Percentiles rank a stretch among this genome's conserved stretches.
phyloP scores from a whole-genome alignment of 2,797 vertebrate genomes.

The Gambusia yucatana region DNA sequence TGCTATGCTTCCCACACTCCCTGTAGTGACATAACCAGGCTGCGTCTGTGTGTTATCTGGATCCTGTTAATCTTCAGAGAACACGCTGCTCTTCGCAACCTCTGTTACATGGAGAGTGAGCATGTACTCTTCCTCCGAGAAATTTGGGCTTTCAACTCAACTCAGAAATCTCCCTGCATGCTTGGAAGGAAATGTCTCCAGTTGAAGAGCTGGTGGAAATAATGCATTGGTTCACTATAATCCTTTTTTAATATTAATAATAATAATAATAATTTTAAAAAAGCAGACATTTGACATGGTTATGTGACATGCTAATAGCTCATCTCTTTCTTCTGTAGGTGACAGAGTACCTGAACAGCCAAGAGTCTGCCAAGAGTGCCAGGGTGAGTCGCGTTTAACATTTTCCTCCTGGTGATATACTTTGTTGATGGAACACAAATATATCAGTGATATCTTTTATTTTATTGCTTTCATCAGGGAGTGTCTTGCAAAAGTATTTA shows the following conservation, averaged over 20 bases:
- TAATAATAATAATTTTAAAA: neutral
- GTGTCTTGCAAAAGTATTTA: neutral
- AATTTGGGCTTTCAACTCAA: constrained; percentile 24
- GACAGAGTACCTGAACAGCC: constrained; percentile 92
- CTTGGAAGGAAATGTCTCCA: constrained; percentile 28
- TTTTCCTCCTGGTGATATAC: constrained; percentile 28
- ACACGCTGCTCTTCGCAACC: constrained; percentile 26
- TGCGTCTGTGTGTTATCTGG: constrained; percentile 19
- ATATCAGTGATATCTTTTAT: constrained; percentile 45
- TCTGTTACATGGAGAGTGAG: constrained; percentile 14
- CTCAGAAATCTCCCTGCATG: constrained; percentile 25
- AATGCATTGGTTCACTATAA: constrained; percentile 50
- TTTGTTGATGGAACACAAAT: constrained; percentile 46
- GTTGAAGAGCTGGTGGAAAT: constrained; percentile 41
- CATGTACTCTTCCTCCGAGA: constrained; percentile 14
- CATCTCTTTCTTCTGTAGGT: constrained; percentile 78
- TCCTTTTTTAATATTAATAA: constrained; percentile 16
- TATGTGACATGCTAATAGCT: constrained; percentile 49
- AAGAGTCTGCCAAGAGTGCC: constrained; percentile 93
- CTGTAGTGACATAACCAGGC: constrained; percentile 35
- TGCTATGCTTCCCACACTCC: constrained; percentile 12
- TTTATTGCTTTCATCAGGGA: constrained; percentile 10
- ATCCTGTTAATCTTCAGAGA: constrained; percentile 47
- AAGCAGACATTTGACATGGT: constrained; percentile 36
- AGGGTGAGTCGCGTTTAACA: constrained; percentile 82